These are phyloP conservation scores for Tetheella fluctuosa DNA, from an alignment of 2,888 invertebrate species.

Conservation along the genomic window DNA sequence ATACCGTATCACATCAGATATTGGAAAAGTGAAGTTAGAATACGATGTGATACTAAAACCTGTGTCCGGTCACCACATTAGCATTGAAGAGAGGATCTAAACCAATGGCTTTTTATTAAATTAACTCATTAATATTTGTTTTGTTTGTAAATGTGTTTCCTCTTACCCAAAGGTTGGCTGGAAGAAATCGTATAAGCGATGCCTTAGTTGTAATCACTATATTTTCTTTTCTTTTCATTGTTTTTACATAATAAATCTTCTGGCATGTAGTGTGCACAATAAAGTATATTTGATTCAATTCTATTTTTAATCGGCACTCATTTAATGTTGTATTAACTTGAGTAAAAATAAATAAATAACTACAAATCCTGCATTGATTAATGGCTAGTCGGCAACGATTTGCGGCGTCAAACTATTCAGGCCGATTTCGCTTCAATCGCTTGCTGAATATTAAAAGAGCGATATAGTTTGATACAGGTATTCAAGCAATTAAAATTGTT, in stretches of 20 bases:
- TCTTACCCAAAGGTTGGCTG: too few species aligned
- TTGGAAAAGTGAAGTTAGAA: constrained; percentile 35
- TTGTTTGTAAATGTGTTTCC: too few species aligned
- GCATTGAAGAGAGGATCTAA: constrained; percentile 26
- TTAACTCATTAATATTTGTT: too few species aligned
- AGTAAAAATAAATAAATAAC: neutral
- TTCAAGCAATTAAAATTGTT: neutral
- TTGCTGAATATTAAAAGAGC: constrained; percentile 57
- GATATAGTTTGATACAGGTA: constrained; percentile 26
- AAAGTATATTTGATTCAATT: too few species aligned
- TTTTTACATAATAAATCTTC: too few species aligned
- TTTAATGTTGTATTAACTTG: too few species aligned
- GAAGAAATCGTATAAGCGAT: too few species aligned
- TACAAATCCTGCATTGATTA: constrained; percentile 36
- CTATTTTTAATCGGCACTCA: too few species aligned
- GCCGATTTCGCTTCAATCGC: constrained; percentile 68
- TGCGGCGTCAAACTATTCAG: constrained; percentile 55
- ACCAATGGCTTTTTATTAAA: too few species aligned
- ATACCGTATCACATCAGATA: constrained; percentile 35
- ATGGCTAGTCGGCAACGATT: constrained; percentile 23
- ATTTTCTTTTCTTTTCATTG: too few species aligned
- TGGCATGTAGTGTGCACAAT: too few species aligned
- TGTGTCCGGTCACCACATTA: constrained; percentile 32
- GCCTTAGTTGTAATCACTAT: too few species aligned
- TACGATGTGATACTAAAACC: constrained; percentile 47